phyloP scores from a whole-genome alignment of 2,113 vertebrate species.

The Alligator mississippiensis region DNA sequence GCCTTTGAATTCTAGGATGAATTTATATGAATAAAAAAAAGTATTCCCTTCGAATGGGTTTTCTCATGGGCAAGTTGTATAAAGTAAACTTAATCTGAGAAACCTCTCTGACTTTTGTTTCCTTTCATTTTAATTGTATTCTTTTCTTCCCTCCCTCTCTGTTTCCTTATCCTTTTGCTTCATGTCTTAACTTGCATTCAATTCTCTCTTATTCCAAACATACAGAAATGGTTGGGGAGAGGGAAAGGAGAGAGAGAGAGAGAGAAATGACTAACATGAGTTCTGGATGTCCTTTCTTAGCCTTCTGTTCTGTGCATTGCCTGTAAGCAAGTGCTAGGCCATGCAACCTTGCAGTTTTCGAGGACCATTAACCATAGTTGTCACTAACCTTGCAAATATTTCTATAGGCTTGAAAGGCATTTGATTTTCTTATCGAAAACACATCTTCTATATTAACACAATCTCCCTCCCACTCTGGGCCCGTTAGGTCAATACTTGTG shows the following conservation, averaged over 20 bases:
- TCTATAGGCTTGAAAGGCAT: neutral
- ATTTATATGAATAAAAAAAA: neutral
- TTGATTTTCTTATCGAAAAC: neutral
- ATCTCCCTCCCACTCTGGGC: neutral
- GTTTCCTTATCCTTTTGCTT: neutral
- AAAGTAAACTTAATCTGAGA: neutral
- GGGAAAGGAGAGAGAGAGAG: accelerated
- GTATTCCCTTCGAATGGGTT: neutral
- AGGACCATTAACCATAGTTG: neutral
- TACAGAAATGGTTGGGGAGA: neutral
- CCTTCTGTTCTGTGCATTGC: neutral
- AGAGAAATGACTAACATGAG: neutral
- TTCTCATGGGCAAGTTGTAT: neutral
- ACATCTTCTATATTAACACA: neutral
- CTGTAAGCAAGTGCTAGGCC: neutral
- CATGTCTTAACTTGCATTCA: neutral
- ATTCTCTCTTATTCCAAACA: neutral
- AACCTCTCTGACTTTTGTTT: neutral
- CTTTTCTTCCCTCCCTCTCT: neutral
- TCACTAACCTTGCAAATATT: neutral
- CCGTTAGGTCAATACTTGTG: neutral
- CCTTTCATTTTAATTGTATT: neutral
- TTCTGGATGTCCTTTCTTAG: too few species aligned
- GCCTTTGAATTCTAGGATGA: neutral
- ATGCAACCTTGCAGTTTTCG: accelerated